Evolutionary conservation across 1,140 invertebrate species (phyloP).

Genomic region (Cardiocondyla obscurior): DNA sequence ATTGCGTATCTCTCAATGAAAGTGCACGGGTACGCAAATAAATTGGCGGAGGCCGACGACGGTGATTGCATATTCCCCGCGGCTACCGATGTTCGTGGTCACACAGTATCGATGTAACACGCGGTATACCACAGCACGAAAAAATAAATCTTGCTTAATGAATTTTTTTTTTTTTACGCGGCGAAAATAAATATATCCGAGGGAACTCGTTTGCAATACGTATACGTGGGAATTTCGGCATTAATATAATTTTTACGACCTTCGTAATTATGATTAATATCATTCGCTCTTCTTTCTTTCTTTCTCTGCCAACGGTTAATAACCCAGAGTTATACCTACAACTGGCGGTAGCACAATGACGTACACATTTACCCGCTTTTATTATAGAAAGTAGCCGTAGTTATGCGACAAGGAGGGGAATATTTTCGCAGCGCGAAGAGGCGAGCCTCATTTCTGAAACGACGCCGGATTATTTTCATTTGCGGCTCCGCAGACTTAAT

Average conservation of each 20-base stretch:
- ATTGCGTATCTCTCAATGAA: constrained; percentile 42
- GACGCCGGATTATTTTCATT: constrained; percentile 26
- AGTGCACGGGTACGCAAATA: constrained; percentile 8
- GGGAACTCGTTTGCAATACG: not conserved
- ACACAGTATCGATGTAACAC: not conserved
- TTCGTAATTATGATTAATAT: not conserved
- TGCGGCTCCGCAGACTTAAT: constrained; percentile 12
- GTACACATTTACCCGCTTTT: not conserved
- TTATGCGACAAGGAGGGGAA: not conserved
- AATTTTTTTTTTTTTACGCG: constrained; percentile 22
- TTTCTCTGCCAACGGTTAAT: not conserved
- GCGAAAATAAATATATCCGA: not conserved
- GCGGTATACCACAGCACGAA: not conserved
- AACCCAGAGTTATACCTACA: not conserved
- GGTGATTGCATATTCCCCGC: constrained; percentile 25
- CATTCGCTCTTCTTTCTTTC: not conserved
- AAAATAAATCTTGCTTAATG: not conserved
- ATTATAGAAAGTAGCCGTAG: not conserved
- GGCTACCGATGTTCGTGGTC: not conserved
- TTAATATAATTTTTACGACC: not conserved
- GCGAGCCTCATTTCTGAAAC: constrained; percentile 27
- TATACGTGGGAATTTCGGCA: not conserved
- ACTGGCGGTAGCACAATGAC: not conserved
- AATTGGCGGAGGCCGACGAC: not conserved
- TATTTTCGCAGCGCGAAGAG: not conserved